phyloP scores from a whole-genome alignment of 2,888 invertebrate species.

The Calliphora vomitoria region DNA sequence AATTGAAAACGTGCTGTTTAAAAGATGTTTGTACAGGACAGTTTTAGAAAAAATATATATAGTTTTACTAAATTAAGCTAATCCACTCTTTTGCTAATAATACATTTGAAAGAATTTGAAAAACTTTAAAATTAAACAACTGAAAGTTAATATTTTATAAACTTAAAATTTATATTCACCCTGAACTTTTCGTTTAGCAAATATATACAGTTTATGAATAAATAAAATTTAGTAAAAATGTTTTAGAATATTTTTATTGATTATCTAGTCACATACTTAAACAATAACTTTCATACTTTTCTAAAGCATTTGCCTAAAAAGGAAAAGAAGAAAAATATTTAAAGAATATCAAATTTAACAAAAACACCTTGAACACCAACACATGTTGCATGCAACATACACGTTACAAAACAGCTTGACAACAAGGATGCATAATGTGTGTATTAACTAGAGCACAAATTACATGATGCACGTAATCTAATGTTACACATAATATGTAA shows the following conservation, averaged over 20 bases:
- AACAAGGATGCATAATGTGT: slow-evolving; percentile 47
- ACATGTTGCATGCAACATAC: slow-evolving; percentile 68
- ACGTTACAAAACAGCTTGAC: slow-evolving; percentile 56
- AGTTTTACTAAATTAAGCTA: too few species aligned
- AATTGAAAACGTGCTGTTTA: too few species aligned
- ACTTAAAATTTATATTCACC: neutral
- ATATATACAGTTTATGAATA: neutral
- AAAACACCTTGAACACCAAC: slow-evolving; percentile 44
- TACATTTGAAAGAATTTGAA: too few species aligned
- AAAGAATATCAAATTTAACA: neutral
- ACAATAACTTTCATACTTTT: neutral
- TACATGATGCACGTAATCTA: slow-evolving; percentile 57
- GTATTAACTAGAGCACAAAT: slow-evolving; percentile 48
- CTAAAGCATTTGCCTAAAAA: too few species aligned
- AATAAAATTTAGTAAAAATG: neutral
- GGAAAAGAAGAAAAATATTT: neutral
- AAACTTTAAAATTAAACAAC: too few species aligned
- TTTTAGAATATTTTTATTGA: neutral
- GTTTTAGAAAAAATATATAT: too few species aligned
- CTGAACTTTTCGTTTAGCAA: neutral
- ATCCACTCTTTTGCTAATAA: too few species aligned
- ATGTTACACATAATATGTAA: slow-evolving; percentile 59
- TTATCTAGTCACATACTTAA: neutral
- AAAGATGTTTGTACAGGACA: too few species aligned
- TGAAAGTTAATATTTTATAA: neutral